A percentile compares a stretch with the other conserved stretches of the same genome.
phyloP scores from a whole-genome alignment of 2,113 vertebrate species.

The Aphyosemion australe region DNA sequence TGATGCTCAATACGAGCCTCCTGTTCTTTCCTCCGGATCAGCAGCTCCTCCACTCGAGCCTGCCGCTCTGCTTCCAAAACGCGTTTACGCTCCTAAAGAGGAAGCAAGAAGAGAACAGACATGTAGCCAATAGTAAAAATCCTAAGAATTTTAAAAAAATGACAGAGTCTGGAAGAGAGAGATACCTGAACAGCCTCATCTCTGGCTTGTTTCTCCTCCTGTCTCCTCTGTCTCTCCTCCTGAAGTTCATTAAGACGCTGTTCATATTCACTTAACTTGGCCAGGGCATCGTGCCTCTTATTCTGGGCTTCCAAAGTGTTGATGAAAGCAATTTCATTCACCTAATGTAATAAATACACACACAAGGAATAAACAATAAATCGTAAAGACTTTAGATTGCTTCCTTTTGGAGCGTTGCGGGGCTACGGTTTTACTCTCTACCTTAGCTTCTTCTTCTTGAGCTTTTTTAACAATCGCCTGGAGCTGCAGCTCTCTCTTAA shows the following conservation, averaged over 20 bases:
- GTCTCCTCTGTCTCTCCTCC: conserved; percentile 93
- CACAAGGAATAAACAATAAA: not conserved
- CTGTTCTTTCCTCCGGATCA: conserved; percentile 91
- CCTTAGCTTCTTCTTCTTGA: conserved; percentile 98
- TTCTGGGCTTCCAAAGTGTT: conserved; percentile 99
- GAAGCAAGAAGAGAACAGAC: not conserved
- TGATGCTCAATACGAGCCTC: conserved; percentile 96
- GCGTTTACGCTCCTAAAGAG: conserved; percentile 90
- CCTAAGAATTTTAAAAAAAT: not conserved
- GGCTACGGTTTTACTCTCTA: conserved; percentile 35
- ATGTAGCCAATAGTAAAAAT: not conserved
- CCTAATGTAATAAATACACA: conserved; percentile 75
- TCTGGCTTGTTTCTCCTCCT: conserved; percentile 97
- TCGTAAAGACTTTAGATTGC: not conserved
- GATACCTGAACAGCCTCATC: conserved; percentile 97
- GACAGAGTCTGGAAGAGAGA: not conserved
- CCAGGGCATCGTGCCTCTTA: conserved; percentile 94
- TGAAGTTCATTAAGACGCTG: conserved; percentile 95
- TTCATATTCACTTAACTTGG: conserved; percentile 96
- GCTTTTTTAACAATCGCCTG: conserved; percentile 99
- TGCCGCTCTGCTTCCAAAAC: conserved; percentile 94
- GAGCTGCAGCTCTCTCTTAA: conserved; percentile 94
- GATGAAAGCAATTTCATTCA: conserved; percentile 99
- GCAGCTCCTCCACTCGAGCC: conserved; percentile 93
- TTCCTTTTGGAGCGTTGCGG: not conserved